phyloP scores from a whole-genome alignment of 64 coral and sea anemone genomes.

The Montipora cactus region DNA sequence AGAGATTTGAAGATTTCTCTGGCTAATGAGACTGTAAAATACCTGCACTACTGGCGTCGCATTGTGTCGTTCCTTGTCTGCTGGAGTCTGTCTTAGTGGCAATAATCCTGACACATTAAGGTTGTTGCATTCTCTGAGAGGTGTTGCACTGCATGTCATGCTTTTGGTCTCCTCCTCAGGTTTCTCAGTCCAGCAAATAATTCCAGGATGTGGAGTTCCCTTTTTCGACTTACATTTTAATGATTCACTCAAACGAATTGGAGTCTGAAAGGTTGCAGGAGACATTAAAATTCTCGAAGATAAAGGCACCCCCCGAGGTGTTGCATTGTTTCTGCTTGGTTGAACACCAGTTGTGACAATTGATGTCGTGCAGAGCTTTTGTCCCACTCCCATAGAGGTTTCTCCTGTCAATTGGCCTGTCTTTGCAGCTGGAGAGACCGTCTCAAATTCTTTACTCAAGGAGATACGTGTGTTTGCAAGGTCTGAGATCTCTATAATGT shows the following conservation, averaged over 20 bases:
- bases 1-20: too few relatives aligned
- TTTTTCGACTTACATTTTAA: neutral
- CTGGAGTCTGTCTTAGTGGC: neutral
- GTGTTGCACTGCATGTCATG: neutral
- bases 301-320: constrained; percentile 4
- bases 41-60: neutral
- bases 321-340: neutral
- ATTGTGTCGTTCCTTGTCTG: neutral
- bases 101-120: constrained; percentile 16
- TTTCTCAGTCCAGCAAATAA: constrained; percentile 3
- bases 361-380: neutral
- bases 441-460: constrained; percentile 41
- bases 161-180: neutral
- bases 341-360: neutral
- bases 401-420: neutral
- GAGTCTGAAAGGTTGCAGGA: neutral
- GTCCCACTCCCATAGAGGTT: neutral
- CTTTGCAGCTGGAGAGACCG: neutral
- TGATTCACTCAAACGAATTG: neutral
- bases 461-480: neutral
- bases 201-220: constrained; percentile 1
- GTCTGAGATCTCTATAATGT: neutral
- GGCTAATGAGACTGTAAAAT: neutral
- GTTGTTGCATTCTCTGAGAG: neutral
- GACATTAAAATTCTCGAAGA: neutral